These are phyloP conservation scores for Trachelipus rathkii DNA, from an alignment of 1,140 invertebrate genomes.

Conservation along the genomic window DNA sequence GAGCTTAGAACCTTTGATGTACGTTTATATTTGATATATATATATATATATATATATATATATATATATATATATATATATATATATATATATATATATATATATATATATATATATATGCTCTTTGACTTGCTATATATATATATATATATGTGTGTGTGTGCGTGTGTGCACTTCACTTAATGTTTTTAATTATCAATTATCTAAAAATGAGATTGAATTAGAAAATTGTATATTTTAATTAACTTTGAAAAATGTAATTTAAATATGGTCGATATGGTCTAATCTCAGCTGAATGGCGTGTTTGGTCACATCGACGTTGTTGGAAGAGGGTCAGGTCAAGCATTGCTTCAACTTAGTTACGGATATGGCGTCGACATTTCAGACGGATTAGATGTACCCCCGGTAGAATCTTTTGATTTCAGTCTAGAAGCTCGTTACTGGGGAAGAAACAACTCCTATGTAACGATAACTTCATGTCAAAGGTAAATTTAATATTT, in stretches of 20 bases:
- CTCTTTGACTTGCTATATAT: too few relatives aligned
- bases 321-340: conserved; percentile 57
- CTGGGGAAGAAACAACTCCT: conserved; percentile 57
- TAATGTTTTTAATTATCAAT: too few relatives aligned
- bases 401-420: conserved; percentile 54
- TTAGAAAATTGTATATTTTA: too few relatives aligned
- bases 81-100: too few relatives aligned
- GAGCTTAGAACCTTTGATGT: conserved; percentile 38
- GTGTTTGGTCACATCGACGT: conserved; percentile 59
- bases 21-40: not conserved
- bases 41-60: too few relatives aligned
- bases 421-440: conserved; percentile 49
- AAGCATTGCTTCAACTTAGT: conserved; percentile 59
- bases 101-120: too few relatives aligned
- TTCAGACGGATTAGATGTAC: conserved; percentile 53
- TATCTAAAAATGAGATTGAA: too few relatives aligned
- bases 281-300: conserved; percentile 32
- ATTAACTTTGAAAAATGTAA: not conserved
- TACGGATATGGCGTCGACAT: conserved; percentile 59
- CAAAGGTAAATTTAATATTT: conserved; percentile 44
- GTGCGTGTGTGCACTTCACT: too few relatives aligned
- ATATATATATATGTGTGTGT: too few relatives aligned
- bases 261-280: not conserved
- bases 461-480: conserved; percentile 54
- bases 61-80: too few relatives aligned